Base-by-base conservation (phyloP, 2,113 vertebrate genomes). In the Ranitomeya imitator region DNA sequence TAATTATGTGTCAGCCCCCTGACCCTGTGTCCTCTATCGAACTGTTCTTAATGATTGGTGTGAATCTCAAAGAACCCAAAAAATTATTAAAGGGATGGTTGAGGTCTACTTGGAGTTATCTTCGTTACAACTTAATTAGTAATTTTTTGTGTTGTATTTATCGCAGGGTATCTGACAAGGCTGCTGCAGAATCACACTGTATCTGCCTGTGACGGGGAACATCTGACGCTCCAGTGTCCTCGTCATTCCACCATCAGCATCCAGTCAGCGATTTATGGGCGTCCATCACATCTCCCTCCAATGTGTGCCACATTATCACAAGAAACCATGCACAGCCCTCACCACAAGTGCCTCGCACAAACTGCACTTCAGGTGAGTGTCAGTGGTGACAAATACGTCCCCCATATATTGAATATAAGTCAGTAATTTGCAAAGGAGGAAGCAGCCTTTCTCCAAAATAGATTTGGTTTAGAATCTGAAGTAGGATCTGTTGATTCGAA, bases 221-320 rank as follows among this genome's bases (percentile, higher is more conserved):
- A 90, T 26, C 90, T 99, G 93, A 94, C 91, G 19, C 97, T 99
- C 69, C 95, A 95, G 91, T 99, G 98, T 85, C 98, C 97, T 21
- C 95, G 97, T 54, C 97, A 98, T 93, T 97, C 98, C 59, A 97
- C 97, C 79, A 96, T 99, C 93, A 97, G 97, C 59, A 89, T 99
- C 79, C 97, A 97, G 90, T 95, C 97, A 4, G 98, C 98, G 10
- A 96, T 97, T 92, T 99, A 99, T 0, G 97, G 98, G 83, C 94
- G 89, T 71, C 86, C 91, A 0, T 91, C 80, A 67, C 86, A 94
- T 83, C 92, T 92, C 91, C 90, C 92, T 65, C 91, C 76, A 80
- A 90, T 90, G 88, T 98, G 97, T 90, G 88, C 80, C 0, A 83
- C 91, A 21, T 90, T 79, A 90, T 90, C 92, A 81, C 90, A 91